Base-by-base conservation (phyloP, 2,113 vertebrate species). In the Oostethus manadensis region DNA sequence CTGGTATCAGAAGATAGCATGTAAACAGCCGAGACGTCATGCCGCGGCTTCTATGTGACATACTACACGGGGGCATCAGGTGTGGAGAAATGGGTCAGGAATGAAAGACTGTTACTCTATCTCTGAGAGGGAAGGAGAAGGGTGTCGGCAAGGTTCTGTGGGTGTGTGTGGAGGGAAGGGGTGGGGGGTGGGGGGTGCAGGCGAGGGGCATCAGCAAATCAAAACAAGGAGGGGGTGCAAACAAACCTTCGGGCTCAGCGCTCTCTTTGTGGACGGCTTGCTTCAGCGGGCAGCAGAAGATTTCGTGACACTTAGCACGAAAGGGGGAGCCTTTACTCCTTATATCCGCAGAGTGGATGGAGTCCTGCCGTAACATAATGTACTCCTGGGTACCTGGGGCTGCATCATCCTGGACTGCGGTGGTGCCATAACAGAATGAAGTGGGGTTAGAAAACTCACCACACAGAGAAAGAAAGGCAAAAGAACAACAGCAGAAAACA, bases 311-410 rank as follows among this genome's bases (percentile, higher is more conserved):
- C 93, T 99, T 99, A 94, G 96, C 93, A 91, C 96, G 94, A 98
- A 99, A 98, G 77, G 96, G 96, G 91, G 96, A 98, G 89, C 95
- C 95, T 94, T 98, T 98, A 94, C 93, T 97, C 93, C 95, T 98
- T 97, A 98, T 92, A 91, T 98, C 96, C 93, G 95, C 94, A 71
- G 97, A 98, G 91, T 99, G 97, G 94, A 99, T 96, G 89, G 96
- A 98, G 91, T 99, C 96, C 94, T 98, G 96, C 88, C 95, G 97
- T 93, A 99, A 96, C 96, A 97, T 98, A 98, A 98, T 98, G 94
- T 99, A 99, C 93, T 99, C 96, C 94, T 98, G 97, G 89, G 95
- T 99, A 96, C 94, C 97, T 93, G 96, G 93, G 88, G 91, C 94
- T 89, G 93, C 94, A 88, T 97, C 97, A 97, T 99, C 97, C 94